A percentile compares a stretch with the other conserved stretches of the same genome.
Evolutionary conservation across 2,797 vertebrate species (phyloP).

Genomic region (Pseudochromis fuscus): DNA sequence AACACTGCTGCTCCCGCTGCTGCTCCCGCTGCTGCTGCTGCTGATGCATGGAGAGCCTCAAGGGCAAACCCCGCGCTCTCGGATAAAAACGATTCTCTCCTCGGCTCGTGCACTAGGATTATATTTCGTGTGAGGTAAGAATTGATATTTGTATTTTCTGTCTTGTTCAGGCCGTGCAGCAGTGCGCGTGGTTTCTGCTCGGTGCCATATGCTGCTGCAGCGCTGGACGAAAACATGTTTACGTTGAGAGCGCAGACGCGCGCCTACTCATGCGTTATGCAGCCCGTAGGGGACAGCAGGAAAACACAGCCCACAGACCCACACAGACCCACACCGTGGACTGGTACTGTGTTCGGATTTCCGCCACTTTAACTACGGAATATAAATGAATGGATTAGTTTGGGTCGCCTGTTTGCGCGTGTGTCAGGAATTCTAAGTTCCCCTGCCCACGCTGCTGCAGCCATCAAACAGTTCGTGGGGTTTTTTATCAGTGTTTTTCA

Average conservation of each 20-base stretch:
- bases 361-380: background rate
- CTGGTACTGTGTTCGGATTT: too few relatives aligned
- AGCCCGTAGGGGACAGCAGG: background rate
- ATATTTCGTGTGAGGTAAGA: conserved; percentile 59
- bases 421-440: background rate
- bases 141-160: background rate
- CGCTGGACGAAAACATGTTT: conserved; percentile 83
- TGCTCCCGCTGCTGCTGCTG: too few relatives aligned
- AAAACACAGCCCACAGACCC: too few relatives aligned
- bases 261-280: conserved; percentile 48
- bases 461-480: too few relatives aligned
- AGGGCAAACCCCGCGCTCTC: conserved; percentile 68
- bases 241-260: conserved; percentile 72
- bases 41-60: conserved; percentile 67
- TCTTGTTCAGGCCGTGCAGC: background rate
- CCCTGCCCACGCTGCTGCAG: background rate
- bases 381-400: conserved; percentile 11
- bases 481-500: background rate
- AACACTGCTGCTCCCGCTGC: conserved; percentile 41
- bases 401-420: background rate
- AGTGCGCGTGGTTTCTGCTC: conserved; percentile 12
- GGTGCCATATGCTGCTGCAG: conserved; percentile 68
- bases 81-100: conserved; percentile 9
- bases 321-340: too few relatives aligned
- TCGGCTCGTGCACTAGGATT: conserved; percentile 36